Conservation (phyloP, 2,797 vertebrate genomes). For the Cynodonichthys magdalenae region DNA sequence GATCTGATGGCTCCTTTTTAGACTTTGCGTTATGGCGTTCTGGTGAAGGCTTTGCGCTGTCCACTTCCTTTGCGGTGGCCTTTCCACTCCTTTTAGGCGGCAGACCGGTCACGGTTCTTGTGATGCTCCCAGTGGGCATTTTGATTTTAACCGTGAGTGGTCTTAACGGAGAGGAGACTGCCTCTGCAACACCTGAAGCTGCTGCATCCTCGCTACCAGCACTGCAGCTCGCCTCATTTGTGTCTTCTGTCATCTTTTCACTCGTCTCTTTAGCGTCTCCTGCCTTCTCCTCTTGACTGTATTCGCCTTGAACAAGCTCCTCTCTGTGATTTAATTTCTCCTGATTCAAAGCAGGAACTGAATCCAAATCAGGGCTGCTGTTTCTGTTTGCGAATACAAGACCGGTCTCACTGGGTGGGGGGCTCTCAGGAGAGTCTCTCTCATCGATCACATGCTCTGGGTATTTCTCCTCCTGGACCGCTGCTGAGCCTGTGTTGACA, state of each 20-base stretch:
- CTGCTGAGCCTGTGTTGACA: slow-evolving; percentile 13
- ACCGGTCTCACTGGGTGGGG: slow-evolving; percentile 79
- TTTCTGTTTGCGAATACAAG: slow-evolving; percentile 39
- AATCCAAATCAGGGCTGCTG: slow-evolving; percentile 41
- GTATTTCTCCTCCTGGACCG: slow-evolving; percentile 69
- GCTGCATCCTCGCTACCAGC: slow-evolving; percentile 7
- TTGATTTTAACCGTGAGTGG: slow-evolving; percentile 95
- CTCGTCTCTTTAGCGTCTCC: slow-evolving; percentile 26
- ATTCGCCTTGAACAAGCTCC: slow-evolving; percentile 59
- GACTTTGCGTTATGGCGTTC: slow-evolving; percentile 60
- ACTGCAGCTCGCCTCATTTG: slow-evolving; percentile 22
- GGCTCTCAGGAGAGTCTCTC: slow-evolving; percentile 84
- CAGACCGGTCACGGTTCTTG: slow-evolving; percentile 85
- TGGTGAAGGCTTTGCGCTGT: slow-evolving; percentile 59
- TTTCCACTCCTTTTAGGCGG: slow-evolving; percentile 62
- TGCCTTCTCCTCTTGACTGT: slow-evolving; percentile 17
- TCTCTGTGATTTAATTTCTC: slow-evolving; percentile 68
- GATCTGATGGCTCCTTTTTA: slow-evolving; percentile 63
- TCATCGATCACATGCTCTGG: slow-evolving; percentile 84
- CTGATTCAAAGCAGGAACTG: slow-evolving; percentile 43
- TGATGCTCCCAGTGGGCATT: slow-evolving; percentile 86
- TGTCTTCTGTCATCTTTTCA: slow-evolving; percentile 37
- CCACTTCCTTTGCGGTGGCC: slow-evolving; percentile 47
- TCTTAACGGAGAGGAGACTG: slow-evolving; percentile 70
- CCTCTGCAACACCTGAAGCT: slow-evolving; percentile 61